Evolutionary conservation across 2,888 invertebrate genomes (phyloP), one percentile per base, ranked within the genome.

Genomic region (Rambutsinella grinnellia): DNA sequence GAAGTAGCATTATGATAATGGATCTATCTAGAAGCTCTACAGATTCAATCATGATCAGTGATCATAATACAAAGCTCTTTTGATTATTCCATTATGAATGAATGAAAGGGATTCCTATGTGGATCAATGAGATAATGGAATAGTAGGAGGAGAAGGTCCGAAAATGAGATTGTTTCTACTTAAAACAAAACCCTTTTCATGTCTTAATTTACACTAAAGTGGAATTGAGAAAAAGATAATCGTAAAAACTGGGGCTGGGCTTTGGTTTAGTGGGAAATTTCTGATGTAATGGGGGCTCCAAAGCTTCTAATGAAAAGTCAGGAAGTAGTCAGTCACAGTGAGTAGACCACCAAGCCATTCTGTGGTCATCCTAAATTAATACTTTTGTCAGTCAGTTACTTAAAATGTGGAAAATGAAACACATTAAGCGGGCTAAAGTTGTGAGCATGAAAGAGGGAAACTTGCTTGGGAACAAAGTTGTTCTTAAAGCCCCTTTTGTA

Each of bases 321-420:
- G 54, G 54, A 56, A 56, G 23, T 56, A 56, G 54, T 21, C 23
- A 26, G 54, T 15, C 23, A 10, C 44, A 13, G 44, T 19, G 51
- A 65, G 53, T 58, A 57, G 68, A 76, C 63, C 67, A 71, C 63
- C 66, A 68, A 26, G 46, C 51, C 3, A 17, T 57, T 36, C 36
- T 47, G 26, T 54, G 54, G 21, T 61, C 54, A 54, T 8, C 17
- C 3, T 23, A 60, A 19, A 61, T 21, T 62, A 69, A 47, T 61
- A 27, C 26, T 61, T 61, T 61, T 69, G 69, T 53, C 58, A 58
- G 51, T 60, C 36, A 60, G 51, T 21, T 10, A 6, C 27, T 21
- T 23, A 58, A 68, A 51, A 68, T 58, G 60, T 58, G 51, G 51
- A 58, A 36, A 68, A 68, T 60, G 51, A 53, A 23, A 53, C 53